Evolutionary conservation across 2,888 invertebrate genomes (phyloP).

Genomic region (Linnaemya tessellans): DNA sequence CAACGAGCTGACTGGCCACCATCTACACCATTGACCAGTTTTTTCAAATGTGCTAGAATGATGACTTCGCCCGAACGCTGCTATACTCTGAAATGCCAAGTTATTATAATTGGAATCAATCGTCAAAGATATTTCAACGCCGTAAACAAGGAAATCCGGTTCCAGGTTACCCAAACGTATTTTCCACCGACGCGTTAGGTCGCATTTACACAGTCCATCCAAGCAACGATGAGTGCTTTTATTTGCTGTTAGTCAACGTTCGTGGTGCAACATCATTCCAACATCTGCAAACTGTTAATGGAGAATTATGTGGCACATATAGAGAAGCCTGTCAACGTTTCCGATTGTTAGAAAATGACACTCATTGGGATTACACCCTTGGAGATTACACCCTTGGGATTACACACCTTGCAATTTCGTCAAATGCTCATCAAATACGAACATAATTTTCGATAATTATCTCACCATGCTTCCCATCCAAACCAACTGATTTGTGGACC

Average conservation of each 20-base stretch:
- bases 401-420: background rate
- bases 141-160: slow-evolving; percentile 1
- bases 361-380: background rate
- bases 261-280: background rate
- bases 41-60: background rate
- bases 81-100: background rate
- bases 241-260: background rate
- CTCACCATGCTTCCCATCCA: background rate
- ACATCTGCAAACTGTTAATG: background rate
- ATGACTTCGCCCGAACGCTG: background rate
- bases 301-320: background rate
- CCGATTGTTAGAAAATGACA: background rate
- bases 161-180: slow-evolving; percentile 6
- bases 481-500: background rate
- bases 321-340: too few relatives aligned
- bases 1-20: slow-evolving; percentile 1
- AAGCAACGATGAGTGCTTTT: background rate
- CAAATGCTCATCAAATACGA: slow-evolving; percentile 1
- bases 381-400: background rate
- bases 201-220: background rate
- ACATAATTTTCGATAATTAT: background rate
- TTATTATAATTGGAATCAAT: slow-evolving; percentile 3
- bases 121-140: background rate
- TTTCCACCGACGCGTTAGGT: slow-evolving; percentile 8
- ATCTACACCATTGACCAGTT: background rate